A percentile compares a stretch with the other conserved stretches of the same genome.
Evolutionary conservation across 2,113 vertebrate species (phyloP).

Genomic region (Oceanites oceanicus): DNA sequence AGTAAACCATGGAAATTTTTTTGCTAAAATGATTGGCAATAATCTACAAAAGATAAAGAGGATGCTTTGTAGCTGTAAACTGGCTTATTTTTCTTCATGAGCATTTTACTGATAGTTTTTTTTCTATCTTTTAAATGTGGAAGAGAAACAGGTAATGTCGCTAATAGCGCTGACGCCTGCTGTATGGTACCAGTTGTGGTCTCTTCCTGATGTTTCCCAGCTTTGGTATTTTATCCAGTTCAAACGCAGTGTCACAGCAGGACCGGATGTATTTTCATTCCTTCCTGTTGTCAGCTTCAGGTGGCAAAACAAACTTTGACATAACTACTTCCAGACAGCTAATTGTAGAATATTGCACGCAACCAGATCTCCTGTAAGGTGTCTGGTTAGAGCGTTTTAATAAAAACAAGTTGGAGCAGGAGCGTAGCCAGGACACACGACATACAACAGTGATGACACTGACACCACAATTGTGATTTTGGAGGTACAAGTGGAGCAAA

Average conservation of each 20-base stretch:
- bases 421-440: not conserved
- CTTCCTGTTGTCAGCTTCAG: constrained; percentile 56
- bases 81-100: not conserved
- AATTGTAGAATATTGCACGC: constrained; percentile 32
- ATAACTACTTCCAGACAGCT: constrained; percentile 32
- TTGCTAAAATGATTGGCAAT: not conserved
- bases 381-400: not conserved
- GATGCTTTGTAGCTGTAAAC: not conserved
- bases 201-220: not conserved
- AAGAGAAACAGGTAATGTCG: not conserved
- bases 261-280: constrained; percentile 37
- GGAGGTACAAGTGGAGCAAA: not conserved
- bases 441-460: accelerated
- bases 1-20: not conserved
- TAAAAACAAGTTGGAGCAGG: not conserved
- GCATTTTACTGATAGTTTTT: not conserved
- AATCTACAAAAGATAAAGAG: not conserved
- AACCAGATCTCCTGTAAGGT: constrained; percentile 37
- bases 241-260: constrained; percentile 49
- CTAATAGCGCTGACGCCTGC: not conserved
- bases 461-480: not conserved
- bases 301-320: constrained; percentile 53
- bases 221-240: not conserved
- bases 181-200: not conserved
- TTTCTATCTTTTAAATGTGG: not conserved